Evolutionary conservation across 1,140 invertebrate species (phyloP), one percentile per base, ranked within the genome.

Genomic region (Drosophila truncata): DNA sequence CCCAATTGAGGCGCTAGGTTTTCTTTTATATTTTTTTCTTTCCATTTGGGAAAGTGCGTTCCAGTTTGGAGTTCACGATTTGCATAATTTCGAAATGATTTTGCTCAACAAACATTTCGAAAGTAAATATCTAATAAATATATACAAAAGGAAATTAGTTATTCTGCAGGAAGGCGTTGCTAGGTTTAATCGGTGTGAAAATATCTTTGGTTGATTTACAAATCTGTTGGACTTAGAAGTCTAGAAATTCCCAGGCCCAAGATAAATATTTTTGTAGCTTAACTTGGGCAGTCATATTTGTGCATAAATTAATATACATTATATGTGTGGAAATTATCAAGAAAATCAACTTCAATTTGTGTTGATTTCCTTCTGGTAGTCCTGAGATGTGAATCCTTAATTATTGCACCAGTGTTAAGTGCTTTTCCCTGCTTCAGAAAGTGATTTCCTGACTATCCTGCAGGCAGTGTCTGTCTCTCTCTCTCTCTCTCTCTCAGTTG

Each of bases 41-140:
- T 55, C 42, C 11, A 42, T 65, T 83, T 83, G 52, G 74, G 86
- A 88, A 88, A 87, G 83, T 87, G 74, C 66, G 61, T 72, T 65
- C 67, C 39, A 49, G 44, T 78, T 88, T 78, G 47, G 39, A 52
- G 33, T 58, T 61, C 46, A 31, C n/a, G 39, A 85, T 90, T 90
- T 80, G 85, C 85, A 90, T 90, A 90, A 79, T 80, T 77, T 77
- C 18, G 65, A 79, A 79, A 82, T 81, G 29, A 46, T 75, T 79
- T 79, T 82, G 71, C 81, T 80, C 0, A 29, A 57, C 44, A 54
- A 18, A 42, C 20, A 27, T 57, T 78, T 78, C 2, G 65, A 70
- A 78, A 78, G 75, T 64, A 76, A 70, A 47, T 47, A 49, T 35
- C 20, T 62, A 41, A 57, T 16, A 75, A 66, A 73, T 69, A 47